Base-by-base conservation (phyloP, 2,888 invertebrate species). In the Rosalia funebris region DNA sequence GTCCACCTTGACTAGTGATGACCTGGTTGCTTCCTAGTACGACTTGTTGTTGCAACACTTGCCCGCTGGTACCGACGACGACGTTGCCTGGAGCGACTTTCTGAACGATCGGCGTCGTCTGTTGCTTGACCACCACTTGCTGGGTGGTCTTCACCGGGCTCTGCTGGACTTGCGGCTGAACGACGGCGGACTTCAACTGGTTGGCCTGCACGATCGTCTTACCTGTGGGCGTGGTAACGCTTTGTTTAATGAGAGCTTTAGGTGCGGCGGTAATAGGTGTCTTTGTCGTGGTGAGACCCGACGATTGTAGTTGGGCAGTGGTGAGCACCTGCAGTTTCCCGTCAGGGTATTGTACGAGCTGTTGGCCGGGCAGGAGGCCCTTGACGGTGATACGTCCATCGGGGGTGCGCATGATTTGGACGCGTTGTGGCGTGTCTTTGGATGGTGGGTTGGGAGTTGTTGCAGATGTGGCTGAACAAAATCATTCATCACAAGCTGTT, bases 361-460 rank as follows among this genome's bases (percentile, higher is more conserved):
- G 96, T 77, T 97, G 97, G 53, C 96, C 96, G 42, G 95, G 93
- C 80, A 94, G 86, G 5, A 97, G 84, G 0, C 97, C 97, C 61
- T 93, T 89, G 1, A 97, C 96, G 72, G 95, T 93, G 11, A 96
- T 84, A 82, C 95, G 95, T 16, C 96, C 96, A 80, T 95, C 95
- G 0, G 94, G 91, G 0, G 92, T 89, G 68, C 94, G 90, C 74
- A 95, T 89, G 68, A 97, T 94, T 84, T 96, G 96, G 10, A 97
- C 92, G 77, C 92, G 91, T 78, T 94, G 93, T 10, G 85, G 79
- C 41, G 74, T 77, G 45, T 74, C 72, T 12, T 78, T 68, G 59
- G 75, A 68, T 44, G 74, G 62, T 53, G 62, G 58, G 55, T 61
- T 57, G 68, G 54, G 46, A 41, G 60, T 45, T 34, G 65, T 61